Conservation (phyloP, 1,140 invertebrate species). For the Zaprionus tsacasi region DNA sequence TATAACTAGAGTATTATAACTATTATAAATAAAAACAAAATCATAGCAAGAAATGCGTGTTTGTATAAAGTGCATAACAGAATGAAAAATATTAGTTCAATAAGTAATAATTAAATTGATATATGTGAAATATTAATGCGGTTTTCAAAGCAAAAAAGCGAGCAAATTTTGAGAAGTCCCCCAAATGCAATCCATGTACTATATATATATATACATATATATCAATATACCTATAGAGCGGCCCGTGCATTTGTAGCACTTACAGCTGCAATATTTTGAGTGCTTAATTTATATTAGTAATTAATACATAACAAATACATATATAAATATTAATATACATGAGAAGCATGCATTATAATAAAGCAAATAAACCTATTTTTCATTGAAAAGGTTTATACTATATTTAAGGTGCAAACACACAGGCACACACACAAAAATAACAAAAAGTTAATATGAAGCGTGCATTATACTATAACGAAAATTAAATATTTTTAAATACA, state of each 20-base stretch:
- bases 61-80: constrained; percentile 72
- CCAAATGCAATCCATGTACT: constrained; percentile 41
- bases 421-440: constrained; percentile 29
- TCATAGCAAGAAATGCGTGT: constrained; percentile 38
- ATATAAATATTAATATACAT: constrained; percentile 55
- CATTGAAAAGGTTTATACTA: constrained; percentile 51
- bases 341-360: constrained; percentile 55
- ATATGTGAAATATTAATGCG: constrained; percentile 46
- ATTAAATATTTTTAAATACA: constrained; percentile 75
- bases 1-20: constrained; percentile 67
- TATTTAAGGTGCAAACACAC: constrained; percentile 24
- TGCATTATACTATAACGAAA: constrained; percentile 52
- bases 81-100: constrained; percentile 15
- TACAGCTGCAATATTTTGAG: constrained; percentile 69
- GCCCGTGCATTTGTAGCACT: constrained; percentile 58
- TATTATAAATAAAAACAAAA: constrained; percentile 29
- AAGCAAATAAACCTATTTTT: constrained; percentile 54
- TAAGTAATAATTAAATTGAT: constrained; percentile 49
- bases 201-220: constrained; percentile 38
- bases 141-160: constrained; percentile 43
- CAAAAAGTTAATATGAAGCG: constrained; percentile 31
- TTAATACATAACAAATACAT: constrained; percentile 61
- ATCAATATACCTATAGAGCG: constrained; percentile 41
- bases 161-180: constrained; percentile 21
- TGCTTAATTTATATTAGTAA: constrained; percentile 82